Base-by-base conservation (phyloP, 2,888 invertebrate species). In the Cheilosia soror region DNA sequence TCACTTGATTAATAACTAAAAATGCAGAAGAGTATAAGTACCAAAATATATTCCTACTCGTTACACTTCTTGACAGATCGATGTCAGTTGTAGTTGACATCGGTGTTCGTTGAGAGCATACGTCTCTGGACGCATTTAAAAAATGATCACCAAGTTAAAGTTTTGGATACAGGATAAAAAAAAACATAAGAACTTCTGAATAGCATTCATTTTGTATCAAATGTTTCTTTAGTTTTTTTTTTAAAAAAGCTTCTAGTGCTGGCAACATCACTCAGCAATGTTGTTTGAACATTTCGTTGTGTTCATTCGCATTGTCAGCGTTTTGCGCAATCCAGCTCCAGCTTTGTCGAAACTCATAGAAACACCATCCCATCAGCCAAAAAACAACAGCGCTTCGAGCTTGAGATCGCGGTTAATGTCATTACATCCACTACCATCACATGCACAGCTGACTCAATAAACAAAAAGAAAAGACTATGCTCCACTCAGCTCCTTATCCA, bases 401-500 rank as follows among this genome's bases (percentile, higher is more conserved):
- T 65, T 49, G 25, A 77, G 42, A 60, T 31, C 25, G 53, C 55
- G 63, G 62, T 49, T 78, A 55, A 44, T 69, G 77, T 37, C 62
- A 53, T 73, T 42, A 11, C 44, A 62, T 73, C 44, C 60, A 58
- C 40, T 53, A 31, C 33, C 60, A 63, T 76, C 29, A 58, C 76
- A 73, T 79, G 60, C 63, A 49, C 60, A 80, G 75, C 80, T 80
- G 71, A 80, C 76, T 69, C 75, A 69, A 80, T 65, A 75, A 65
- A 15, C 40, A 11, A 53, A 20, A 79, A 53, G 65, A 72, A 40
- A 37, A 13, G 6, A 9, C 55, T 42, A 29, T 31, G 15, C 42
- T 31, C 29, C 25, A 13, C 37, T n/a, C 33, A 25, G 5, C 75
- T 53, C 31, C 65, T 27, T 37, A 53, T 20, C 72, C 51, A 20